These are phyloP conservation scores for Ericerus pela DNA, from an alignment of 1,140 invertebrate species.

Conservation along the genomic window DNA sequence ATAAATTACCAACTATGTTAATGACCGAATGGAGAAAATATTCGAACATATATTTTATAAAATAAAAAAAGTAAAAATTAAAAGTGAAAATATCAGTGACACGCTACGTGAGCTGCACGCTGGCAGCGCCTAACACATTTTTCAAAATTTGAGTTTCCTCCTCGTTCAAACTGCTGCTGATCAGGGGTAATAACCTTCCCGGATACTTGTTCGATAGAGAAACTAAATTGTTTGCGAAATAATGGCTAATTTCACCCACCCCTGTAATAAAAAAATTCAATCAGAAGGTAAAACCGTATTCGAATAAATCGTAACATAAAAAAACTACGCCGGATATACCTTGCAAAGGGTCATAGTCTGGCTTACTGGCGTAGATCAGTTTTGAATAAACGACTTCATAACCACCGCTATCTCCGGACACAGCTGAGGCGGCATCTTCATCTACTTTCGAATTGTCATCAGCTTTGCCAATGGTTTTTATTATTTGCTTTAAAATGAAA, in stretches of 20 bases:
- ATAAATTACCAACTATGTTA: too few relatives aligned
- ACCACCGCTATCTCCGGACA: constrained; percentile 67
- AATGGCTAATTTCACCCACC: constrained; percentile 31
- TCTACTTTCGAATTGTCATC: constrained; percentile 62
- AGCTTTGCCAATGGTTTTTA: constrained; percentile 72
- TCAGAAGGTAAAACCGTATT: too few relatives aligned
- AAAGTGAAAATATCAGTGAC: too few relatives aligned
- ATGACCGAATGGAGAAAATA: too few relatives aligned
- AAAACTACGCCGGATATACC: constrained; percentile 29
- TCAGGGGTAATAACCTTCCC: constrained; percentile 31
- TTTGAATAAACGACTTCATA: constrained; percentile 84
- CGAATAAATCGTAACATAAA: too few relatives aligned
- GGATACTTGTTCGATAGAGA: constrained; percentile 34
- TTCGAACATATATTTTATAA: too few relatives aligned
- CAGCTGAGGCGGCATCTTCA: constrained; percentile 73
- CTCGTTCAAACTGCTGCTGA: constrained; percentile 19
- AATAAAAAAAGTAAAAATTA: too few relatives aligned
- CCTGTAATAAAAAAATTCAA: not conserved
- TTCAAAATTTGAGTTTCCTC: constrained; percentile 26
- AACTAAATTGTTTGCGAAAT: constrained; percentile 35
- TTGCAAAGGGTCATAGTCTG: constrained; percentile 52
- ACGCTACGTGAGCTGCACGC: too few relatives aligned
- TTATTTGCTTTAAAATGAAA: constrained; percentile 50
- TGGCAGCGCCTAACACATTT: constrained; percentile 34
- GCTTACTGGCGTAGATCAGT: constrained; percentile 64